Evolutionary conservation across 23 tunicate genomes (phyloP).

Genomic region (Styela clava): DNA sequence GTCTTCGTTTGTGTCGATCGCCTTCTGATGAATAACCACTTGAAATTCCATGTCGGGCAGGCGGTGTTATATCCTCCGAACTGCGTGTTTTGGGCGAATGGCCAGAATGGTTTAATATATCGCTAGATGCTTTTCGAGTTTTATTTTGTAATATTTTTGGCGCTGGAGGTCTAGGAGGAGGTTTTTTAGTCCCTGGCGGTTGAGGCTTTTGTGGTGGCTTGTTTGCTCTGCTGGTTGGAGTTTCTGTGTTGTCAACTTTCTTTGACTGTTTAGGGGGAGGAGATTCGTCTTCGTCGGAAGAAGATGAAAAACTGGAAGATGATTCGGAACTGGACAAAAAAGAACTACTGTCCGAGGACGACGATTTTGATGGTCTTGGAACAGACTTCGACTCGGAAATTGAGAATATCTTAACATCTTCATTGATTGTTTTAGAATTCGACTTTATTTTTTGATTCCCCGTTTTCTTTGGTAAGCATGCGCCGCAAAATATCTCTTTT

Average conservation of each 20-base stretch:
- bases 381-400: neutral
- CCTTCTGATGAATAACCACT: conserved; percentile 71
- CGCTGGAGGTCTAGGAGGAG: conserved; percentile 75
- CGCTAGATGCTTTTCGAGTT: neutral
- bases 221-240: neutral
- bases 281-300: conserved; percentile 3
- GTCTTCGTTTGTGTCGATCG: neutral
- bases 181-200: conserved; percentile 8
- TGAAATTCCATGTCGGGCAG: conserved; percentile 17
- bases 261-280: neutral
- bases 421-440: neutral
- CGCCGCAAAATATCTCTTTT: neutral
- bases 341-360: neutral
- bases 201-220: conserved; percentile 1
- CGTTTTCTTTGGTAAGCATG: neutral
- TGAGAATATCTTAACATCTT: neutral
- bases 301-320: conserved; percentile 1
- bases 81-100: conserved; percentile 6
- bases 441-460: neutral
- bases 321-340: neutral
- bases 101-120: neutral
- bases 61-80: neutral
- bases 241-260: neutral
- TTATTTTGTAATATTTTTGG: conserved; percentile 36
- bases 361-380: neutral